A percentile compares a stretch with the other conserved stretches of the same genome.
These are phyloP conservation scores for Metalampra italica DNA, from an alignment of 2,888 invertebrate genomes.

Conservation along the genomic window DNA sequence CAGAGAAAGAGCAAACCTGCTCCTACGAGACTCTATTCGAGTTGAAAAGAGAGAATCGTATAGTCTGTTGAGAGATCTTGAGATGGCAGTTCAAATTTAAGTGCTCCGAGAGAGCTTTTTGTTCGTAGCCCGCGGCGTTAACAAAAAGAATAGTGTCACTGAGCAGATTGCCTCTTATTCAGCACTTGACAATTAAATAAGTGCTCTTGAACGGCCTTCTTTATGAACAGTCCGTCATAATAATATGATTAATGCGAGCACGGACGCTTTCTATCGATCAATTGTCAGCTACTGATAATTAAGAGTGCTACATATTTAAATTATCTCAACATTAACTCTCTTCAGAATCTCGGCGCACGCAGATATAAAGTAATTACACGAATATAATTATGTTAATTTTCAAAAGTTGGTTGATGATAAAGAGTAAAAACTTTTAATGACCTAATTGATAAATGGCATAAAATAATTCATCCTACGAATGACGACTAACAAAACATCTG, in stretches of 20 bases:
- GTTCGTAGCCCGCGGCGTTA: constrained; percentile 60
- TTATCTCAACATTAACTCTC: constrained; percentile 21
- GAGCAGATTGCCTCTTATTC: constrained; percentile 74
- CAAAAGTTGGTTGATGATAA: background rate
- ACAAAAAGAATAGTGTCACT: constrained; percentile 75
- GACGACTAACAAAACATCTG: constrained; percentile 40
- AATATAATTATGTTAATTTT: constrained; percentile 12
- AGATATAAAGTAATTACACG: background rate
- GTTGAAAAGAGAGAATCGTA: constrained; percentile 59
- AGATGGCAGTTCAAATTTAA: constrained; percentile 67
- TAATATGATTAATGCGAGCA: constrained; percentile 64
- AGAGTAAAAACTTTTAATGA: background rate
- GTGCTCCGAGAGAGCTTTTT: constrained; percentile 68
- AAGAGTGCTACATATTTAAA: constrained; percentile 52
- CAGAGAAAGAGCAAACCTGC: constrained; percentile 55
- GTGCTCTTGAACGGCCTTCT: constrained; percentile 63
- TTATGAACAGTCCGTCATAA: constrained; percentile 63
- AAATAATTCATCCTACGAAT: constrained; percentile 40
- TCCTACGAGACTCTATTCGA: constrained; percentile 25
- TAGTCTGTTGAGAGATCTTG: constrained; percentile 52
- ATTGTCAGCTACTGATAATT: constrained; percentile 72
- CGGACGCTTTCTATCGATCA: constrained; percentile 65
- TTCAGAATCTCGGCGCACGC: background rate
- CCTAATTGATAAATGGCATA: constrained; percentile 5
- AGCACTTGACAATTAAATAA: constrained; percentile 75